These are phyloP conservation scores for Leucophora obtusa DNA, from an alignment of 2,888 invertebrate species.

Conservation along the genomic window DNA sequence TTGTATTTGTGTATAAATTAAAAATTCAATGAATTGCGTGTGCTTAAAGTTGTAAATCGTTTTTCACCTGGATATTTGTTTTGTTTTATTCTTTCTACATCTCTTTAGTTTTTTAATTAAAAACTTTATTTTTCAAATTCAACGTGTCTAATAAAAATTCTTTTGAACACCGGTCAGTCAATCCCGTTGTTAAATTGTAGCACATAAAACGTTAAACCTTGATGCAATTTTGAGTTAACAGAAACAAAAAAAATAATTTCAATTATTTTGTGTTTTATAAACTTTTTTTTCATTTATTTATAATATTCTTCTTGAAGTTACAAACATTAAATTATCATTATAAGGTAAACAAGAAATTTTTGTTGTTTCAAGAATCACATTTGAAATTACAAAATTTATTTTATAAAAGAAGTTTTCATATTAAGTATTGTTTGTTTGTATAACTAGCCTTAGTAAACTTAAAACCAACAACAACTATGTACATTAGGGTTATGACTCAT, in stretches of 20 bases:
- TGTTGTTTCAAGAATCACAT: slow-evolving; percentile 31
- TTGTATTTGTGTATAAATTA: slow-evolving; percentile 8
- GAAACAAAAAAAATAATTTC: slow-evolving; percentile 23
- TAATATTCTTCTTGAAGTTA: slow-evolving; percentile 11
- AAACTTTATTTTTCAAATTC: slow-evolving; percentile 46
- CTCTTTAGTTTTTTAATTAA: slow-evolving; percentile 41
- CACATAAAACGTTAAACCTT: not conserved
- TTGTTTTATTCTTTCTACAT: slow-evolving; percentile 8
- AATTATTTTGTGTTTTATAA: slow-evolving; percentile 27
- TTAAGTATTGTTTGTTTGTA: not conserved
- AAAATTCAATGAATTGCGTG: slow-evolving; percentile 28
- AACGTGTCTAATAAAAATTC: slow-evolving; percentile 53
- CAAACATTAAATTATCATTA: slow-evolving; percentile 43
- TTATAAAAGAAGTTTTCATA: slow-evolving; percentile 26
- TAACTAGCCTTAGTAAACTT: not conserved
- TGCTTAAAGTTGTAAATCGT: slow-evolving; percentile 18
- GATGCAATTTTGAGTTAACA: slow-evolving; percentile 5
- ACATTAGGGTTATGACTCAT: no score
- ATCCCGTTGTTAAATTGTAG: not conserved
- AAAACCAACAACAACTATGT: not conserved
- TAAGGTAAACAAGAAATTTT: slow-evolving; percentile 34
- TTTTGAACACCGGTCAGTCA: slow-evolving; percentile 18
- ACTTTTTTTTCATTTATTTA: not conserved
- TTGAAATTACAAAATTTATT: slow-evolving; percentile 42
- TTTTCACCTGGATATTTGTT: not conserved